Conservation (phyloP, 2,797 vertebrate genomes). For the Pipistrellus nathusii region DNA sequence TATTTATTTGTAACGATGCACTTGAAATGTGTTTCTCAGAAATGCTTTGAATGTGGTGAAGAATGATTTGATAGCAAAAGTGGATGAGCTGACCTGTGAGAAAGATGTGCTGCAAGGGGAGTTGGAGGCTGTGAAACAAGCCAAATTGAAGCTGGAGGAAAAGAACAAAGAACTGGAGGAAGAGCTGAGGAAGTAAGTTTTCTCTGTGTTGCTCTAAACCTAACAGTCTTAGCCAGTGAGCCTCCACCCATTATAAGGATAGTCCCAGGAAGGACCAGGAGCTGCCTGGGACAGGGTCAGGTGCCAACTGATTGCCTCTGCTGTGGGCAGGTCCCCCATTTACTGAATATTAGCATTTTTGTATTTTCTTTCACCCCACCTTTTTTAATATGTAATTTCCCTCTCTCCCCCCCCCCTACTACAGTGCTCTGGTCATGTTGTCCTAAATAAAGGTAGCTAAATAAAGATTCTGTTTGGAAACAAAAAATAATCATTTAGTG, state of each 20-base stretch:
- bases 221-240: background rate
- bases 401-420: background rate
- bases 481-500: background rate
- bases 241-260: background rate
- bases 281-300: background rate
- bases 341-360: background rate
- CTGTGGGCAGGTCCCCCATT: background rate
- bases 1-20: slow-evolving; percentile 62
- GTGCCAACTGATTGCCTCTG: background rate
- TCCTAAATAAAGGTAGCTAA: background rate
- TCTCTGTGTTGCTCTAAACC: background rate
- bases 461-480: slow-evolving; percentile 23
- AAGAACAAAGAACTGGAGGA: slow-evolving; percentile 91
- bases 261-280: background rate
- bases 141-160: slow-evolving; percentile 91
- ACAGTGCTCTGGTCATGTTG: background rate
- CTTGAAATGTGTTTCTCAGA: slow-evolving; percentile 82
- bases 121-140: slow-evolving; percentile 89
- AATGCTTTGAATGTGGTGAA: slow-evolving; percentile 92
- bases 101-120: slow-evolving; percentile 90
- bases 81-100: slow-evolving; percentile 91
- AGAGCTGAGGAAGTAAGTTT: slow-evolving; percentile 89
- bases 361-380: background rate
- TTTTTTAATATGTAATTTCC: background rate
- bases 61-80: slow-evolving; percentile 91